Evolutionary conservation across 2,113 vertebrate genomes (phyloP), one percentile per base, ranked within the genome.

Genomic region (Daubentonia madagascariensis): DNA sequence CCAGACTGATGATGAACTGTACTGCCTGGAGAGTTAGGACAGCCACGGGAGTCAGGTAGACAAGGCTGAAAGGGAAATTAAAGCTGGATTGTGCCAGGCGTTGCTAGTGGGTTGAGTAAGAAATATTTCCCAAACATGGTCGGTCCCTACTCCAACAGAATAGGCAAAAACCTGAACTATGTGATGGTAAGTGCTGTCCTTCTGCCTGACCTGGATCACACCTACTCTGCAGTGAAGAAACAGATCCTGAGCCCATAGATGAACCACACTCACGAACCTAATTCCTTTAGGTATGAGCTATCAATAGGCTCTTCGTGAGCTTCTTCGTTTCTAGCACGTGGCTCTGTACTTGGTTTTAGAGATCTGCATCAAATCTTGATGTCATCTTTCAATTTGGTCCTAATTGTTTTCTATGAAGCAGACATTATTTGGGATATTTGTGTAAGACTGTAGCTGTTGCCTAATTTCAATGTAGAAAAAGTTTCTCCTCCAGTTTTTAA

Each of bases 161-260:
- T 1, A 45, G 40, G 28, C 25, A 80, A 20, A 81, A 72, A 20
- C 12, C 43, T 72, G 13, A 61, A 2, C 5, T 3, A 4, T 16
- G 9, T 4, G 8, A 16, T 20, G n/a, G 2, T 3, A 20, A 16
- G 4, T 1, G 6, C 7, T 52, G 43, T 87, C 65, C 14, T 40
- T 61, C 50, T 25, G 6, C 3, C 35, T 0, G 1, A 17, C 9
- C 1, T 35, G 14, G 75, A n/a, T 52, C 0, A 0, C 14, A 52
- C 43, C 67, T 85, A 9, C 61, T 89, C 48, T 43, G 5, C 28
- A 23, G 18, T 32, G 40, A 67, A 78, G 54, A 96, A 72, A 68
- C 3, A 14, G 25, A 54, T 23, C 13, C 32, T 28, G 50, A n/a
- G 28, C 12, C 16, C 18, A 5, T 23, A 40, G 48, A 6, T 18